A percentile compares a stretch with the other conserved stretches of the same genome.
Evolutionary conservation across 2,113 vertebrate genomes (phyloP).

Genomic region (Notothenia coriiceps): DNA sequence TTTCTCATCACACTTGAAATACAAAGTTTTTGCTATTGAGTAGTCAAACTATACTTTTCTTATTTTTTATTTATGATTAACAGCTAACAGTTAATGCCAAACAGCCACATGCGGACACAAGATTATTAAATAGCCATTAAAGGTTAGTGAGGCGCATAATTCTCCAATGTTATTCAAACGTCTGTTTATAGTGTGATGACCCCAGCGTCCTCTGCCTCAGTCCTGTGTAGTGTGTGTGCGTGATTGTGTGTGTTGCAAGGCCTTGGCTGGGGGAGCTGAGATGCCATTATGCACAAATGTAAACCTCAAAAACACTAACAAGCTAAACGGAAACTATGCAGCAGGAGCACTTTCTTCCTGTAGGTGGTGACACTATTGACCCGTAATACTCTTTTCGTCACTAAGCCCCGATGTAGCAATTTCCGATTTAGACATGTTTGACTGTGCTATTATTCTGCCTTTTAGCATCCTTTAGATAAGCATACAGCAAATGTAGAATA

Average conservation of each 20-base stretch:
- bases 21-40: neutral
- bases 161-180: neutral
- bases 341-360: no score
- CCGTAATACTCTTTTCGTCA: no score
- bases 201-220: neutral
- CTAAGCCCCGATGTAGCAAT: no score
- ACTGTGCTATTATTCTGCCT: no score
- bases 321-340: no score
- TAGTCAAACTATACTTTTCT: neutral
- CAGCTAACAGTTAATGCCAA: neutral
- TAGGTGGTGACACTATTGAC: no score
- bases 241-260: neutral
- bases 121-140: neutral
- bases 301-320: neutral
- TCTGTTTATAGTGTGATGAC: neutral
- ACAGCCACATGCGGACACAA: neutral
- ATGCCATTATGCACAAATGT: neutral
- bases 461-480: no score
- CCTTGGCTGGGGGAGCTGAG: neutral
- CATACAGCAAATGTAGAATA: no score
- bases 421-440: no score
- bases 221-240: neutral
- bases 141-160: neutral
- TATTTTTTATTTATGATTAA: neutral
- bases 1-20: neutral